These are phyloP conservation scores for Manis javanica DNA, from an alignment of 2,797 vertebrate species.

Conservation along the genomic window DNA sequence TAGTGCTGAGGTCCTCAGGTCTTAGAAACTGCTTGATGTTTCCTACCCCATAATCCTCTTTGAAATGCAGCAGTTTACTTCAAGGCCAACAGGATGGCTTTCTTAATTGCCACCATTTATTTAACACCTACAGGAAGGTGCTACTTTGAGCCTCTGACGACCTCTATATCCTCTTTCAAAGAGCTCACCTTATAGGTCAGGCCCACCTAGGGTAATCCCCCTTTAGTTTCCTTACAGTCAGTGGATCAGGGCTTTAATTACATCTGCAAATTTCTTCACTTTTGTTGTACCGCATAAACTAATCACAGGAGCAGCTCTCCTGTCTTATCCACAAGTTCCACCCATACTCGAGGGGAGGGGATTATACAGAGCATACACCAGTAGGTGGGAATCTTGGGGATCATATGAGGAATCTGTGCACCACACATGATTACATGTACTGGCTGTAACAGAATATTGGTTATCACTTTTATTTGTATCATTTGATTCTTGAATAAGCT, in stretches of 20 bases:
- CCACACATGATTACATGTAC: not conserved
- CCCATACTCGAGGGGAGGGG: not conserved
- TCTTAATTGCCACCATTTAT: not conserved
- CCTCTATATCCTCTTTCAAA: not conserved
- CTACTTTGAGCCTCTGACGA: not conserved
- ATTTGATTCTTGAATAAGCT: not conserved
- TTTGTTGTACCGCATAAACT: not conserved
- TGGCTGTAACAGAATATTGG: not conserved
- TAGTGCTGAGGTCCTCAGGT: not conserved
- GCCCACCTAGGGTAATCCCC: not conserved
- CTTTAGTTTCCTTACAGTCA: not conserved
- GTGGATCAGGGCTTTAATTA: not conserved
- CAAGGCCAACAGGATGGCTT: not conserved
- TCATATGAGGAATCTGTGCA: not conserved
- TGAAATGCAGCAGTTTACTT: not conserved
- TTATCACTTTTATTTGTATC: not conserved
- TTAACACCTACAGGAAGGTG: too few species aligned
- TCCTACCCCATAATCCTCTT: not conserved
- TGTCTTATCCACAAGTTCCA: not conserved
- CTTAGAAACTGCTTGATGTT: not conserved
- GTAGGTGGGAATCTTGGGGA: not conserved
- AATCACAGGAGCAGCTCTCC: not conserved
- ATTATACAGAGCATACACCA: not conserved
- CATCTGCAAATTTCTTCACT: not conserved
- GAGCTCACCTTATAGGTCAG: not conserved